Percentiles rank a stretch among this genome's conserved stretches.
These are phyloP conservation scores for Platyrinchus mystaceus DNA, from an alignment of 2,797 vertebrate genomes.

Conservation along the genomic window DNA sequence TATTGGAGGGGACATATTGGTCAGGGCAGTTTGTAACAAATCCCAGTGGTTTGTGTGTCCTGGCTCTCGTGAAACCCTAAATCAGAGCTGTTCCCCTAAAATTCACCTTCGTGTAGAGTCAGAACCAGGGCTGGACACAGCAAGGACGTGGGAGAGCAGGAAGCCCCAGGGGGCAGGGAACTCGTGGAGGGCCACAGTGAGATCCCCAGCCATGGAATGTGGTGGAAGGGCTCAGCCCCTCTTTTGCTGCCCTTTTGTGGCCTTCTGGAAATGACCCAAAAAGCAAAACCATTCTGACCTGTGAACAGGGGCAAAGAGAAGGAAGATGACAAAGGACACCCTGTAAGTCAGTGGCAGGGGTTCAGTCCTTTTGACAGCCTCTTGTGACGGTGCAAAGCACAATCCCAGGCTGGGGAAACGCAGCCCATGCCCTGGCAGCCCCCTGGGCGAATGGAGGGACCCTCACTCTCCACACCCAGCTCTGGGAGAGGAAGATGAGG, in stretches of 20 bases:
- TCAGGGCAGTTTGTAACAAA: background rate
- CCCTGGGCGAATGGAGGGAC: fast-evolving
- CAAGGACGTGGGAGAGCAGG: background rate
- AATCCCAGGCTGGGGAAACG: background rate
- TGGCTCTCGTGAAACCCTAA: background rate
- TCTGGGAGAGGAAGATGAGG: background rate
- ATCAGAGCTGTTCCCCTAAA: background rate
- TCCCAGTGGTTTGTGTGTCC: background rate
- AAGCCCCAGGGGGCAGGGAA: background rate
- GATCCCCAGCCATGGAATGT: fast-evolving
- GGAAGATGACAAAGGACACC: background rate
- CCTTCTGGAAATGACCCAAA: background rate
- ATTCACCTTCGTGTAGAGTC: background rate
- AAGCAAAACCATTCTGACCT: background rate
- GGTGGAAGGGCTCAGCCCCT: background rate
- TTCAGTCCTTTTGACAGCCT: background rate
- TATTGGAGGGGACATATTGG: background rate
- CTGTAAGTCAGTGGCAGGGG: fast-evolving
- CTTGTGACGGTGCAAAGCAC: background rate
- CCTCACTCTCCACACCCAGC: fast-evolving
- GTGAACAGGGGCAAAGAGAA: fast-evolving
- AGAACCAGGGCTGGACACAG: background rate
- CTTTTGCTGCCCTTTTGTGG: background rate
- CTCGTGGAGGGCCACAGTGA: fast-evolving
- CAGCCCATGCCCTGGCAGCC: background rate